phyloP scores from a whole-genome alignment of 2,888 invertebrate genomes.

The Iphiclides podalirius region DNA sequence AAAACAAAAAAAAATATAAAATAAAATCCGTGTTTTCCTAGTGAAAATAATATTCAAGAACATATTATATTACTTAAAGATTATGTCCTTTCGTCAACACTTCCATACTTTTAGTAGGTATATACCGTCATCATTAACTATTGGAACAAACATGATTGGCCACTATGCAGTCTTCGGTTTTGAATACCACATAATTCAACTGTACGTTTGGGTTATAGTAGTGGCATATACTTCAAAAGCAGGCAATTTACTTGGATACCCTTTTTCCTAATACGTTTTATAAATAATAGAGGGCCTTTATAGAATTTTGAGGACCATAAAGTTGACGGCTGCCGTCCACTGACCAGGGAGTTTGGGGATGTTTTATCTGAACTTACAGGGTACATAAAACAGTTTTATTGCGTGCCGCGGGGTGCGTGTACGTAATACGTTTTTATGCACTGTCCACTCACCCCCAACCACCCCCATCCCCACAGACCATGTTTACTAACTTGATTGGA shows the following conservation, averaged over 20 bases:
- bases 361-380: constrained; percentile 58
- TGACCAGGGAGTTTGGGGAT: constrained; percentile 51
- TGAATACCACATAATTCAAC: too few relatives aligned
- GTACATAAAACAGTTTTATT: constrained; percentile 71
- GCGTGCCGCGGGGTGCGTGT: constrained; percentile 49
- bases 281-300: constrained; percentile 50
- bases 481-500: constrained; percentile 75
- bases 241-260: constrained; percentile 8
- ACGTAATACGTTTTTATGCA: constrained; percentile 41
- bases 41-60: too few relatives aligned
- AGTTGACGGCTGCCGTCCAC: constrained; percentile 59
- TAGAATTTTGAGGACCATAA: constrained; percentile 76
- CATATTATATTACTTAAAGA: too few relatives aligned
- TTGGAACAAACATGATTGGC: too few relatives aligned
- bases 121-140: too few relatives aligned
- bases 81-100: too few relatives aligned
- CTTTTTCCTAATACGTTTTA: constrained; percentile 23
- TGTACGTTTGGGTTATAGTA: too few relatives aligned
- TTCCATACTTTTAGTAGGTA: too few relatives aligned
- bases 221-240: too few relatives aligned
- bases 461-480: constrained; percentile 30
- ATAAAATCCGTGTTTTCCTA: too few relatives aligned
- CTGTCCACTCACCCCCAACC: constrained; percentile 41
- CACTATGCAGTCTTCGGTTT: too few relatives aligned
- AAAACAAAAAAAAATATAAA: too few relatives aligned